These are phyloP conservation scores for Balaenoptera acutorostrata DNA, from an alignment of 2,113 vertebrate genomes.

Conservation along the genomic window DNA sequence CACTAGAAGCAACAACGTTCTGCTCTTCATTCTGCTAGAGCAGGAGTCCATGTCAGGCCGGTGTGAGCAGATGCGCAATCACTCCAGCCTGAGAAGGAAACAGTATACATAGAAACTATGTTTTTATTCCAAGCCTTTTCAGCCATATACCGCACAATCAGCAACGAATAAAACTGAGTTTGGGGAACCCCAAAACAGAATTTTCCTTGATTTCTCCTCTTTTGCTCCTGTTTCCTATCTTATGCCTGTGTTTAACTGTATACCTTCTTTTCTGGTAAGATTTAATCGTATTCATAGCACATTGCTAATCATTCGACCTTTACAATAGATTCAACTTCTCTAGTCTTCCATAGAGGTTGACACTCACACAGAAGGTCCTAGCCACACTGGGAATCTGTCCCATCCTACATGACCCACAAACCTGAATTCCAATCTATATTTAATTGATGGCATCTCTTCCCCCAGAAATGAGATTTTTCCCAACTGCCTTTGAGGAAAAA, in stretches of 20 bases:
- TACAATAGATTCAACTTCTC: background rate
- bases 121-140: background rate
- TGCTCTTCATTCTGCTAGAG: background rate
- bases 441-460: background rate
- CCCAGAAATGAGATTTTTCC: background rate
- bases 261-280: background rate
- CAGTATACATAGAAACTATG: background rate
- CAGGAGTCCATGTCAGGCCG: accelerated
- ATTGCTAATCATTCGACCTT: background rate
- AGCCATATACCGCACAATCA: background rate
- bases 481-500: background rate
- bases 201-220: background rate
- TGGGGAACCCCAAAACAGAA: background rate
- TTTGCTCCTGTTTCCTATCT: background rate
- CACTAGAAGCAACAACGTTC: background rate
- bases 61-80: accelerated
- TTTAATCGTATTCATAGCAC: background rate
- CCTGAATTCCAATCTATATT: background rate
- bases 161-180: background rate
- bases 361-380: background rate
- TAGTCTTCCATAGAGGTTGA: background rate
- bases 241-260: background rate
- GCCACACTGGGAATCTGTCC: background rate
- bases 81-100: background rate
- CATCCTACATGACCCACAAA: background rate